Base-by-base conservation (phyloP, 1,140 invertebrate genomes). In the Sipha flava region DNA sequence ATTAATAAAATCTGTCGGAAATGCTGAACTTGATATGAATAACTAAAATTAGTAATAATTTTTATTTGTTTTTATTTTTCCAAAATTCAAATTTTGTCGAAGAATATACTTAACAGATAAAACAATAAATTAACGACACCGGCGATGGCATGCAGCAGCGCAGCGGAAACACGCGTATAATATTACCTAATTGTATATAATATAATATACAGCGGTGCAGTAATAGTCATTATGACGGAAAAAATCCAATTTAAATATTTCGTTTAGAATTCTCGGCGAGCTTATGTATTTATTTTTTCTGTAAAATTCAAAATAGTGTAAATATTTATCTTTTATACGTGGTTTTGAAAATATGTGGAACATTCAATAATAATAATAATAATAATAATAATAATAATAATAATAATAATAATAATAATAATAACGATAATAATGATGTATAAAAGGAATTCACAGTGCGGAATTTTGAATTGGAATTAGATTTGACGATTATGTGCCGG, bases 181-280 rank as follows among this genome's bases (percentile, higher is more conserved):
- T n/a, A n/a, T n/a, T n/a, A n/a, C n/a, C n/a, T n/a, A n/a, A n/a
- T n/a, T n/a, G n/a, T n/a, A n/a, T n/a, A n/a, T n/a, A n/a, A n/a
- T n/a, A n/a, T n/a, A n/a, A n/a, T n/a, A n/a, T n/a, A n/a, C n/a
- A n/a, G n/a, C n/a, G n/a, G n/a, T n/a, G n/a, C n/a, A n/a, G n/a
- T n/a, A n/a, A n/a, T n/a, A n/a, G n/a, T 37, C 31, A 64, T 64
- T 64, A 64, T 43, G 34, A 43, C 21, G 21, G n/a, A 23, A 26
- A 68, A 62, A 68, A 68, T 68, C 34, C 64, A 68, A 68, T 68
- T 68, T 23, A 68, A 43, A 68, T 68, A 68, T 68, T 70, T 70
- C 43, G 23, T 47, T 66, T 45, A 43, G 23, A 66, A 66, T 66
- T 70, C 23, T 45, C 18, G 23, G 29, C 16, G 66, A 47, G 66